Percentiles rank a stretch among this genome's conserved stretches.
Conservation (phyloP, 1,140 invertebrate species). For the Listronotus oregonensis region DNA sequence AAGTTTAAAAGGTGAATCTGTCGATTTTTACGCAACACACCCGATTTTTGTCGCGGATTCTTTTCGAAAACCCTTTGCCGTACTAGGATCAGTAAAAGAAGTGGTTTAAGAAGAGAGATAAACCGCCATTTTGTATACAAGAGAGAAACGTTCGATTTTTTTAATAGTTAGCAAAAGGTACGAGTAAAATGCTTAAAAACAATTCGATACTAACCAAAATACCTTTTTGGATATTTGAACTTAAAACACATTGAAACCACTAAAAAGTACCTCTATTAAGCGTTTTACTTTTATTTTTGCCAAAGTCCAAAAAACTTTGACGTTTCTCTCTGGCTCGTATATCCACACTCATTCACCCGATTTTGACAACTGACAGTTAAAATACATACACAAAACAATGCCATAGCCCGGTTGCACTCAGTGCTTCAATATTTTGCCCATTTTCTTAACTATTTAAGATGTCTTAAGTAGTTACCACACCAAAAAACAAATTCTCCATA, state of each 20-base stretch:
- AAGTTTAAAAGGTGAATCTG: slow-evolving; percentile 34
- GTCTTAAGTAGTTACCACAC: slow-evolving; percentile 41
- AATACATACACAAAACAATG: slow-evolving; percentile 41
- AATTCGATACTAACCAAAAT: too few species aligned
- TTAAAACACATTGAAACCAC: too few species aligned
- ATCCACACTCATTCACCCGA: slow-evolving; percentile 27
- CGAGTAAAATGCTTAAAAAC: too few species aligned
- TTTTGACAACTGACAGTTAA: slow-evolving; percentile 45
- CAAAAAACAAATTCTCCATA: slow-evolving; percentile 54
- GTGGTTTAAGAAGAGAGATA: neutral
- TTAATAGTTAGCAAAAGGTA: neutral
- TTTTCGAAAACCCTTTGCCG: neutral
- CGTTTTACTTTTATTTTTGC: neutral
- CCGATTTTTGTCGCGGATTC: slow-evolving; percentile 30
- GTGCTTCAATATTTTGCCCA: slow-evolving; percentile 56
- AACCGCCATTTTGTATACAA: neutral
- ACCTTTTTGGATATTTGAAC: too few species aligned
- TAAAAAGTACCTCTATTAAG: neutral
- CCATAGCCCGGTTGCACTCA: slow-evolving; percentile 57
- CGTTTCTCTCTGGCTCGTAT: neutral
- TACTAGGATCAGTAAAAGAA: slow-evolving; percentile 15
- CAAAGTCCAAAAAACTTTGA: neutral
- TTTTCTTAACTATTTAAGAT: slow-evolving; percentile 39
- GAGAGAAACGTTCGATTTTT: neutral
- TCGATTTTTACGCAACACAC: slow-evolving; percentile 41